phyloP scores from a whole-genome alignment of 2,888 invertebrate genomes.

The Rhagonycha fulva region DNA sequence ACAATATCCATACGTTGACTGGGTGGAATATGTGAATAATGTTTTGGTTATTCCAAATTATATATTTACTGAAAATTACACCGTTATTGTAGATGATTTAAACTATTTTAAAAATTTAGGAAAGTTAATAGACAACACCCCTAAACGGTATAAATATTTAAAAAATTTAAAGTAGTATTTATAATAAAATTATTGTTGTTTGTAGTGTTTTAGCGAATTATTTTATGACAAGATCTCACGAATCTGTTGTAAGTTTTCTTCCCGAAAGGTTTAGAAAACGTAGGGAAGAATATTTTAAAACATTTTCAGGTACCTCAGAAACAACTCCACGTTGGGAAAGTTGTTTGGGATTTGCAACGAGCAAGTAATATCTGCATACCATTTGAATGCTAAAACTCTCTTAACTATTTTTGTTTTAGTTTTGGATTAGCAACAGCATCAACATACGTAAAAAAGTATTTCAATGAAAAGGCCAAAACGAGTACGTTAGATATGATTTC shows the following conservation, averaged over 20 bases:
- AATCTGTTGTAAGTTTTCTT: background rate
- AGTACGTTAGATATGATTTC: constrained; percentile 86
- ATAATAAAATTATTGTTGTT: background rate
- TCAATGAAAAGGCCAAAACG: constrained; percentile 80
- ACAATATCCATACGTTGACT: constrained; percentile 77
- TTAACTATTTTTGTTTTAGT: constrained; percentile 48
- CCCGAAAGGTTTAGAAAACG: background rate
- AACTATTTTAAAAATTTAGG: constrained; percentile 76
- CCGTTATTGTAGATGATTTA: constrained; percentile 84
- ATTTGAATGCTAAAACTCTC: background rate
- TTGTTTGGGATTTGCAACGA: background rate
- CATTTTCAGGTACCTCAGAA: background rate
- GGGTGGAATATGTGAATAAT: constrained; percentile 83
- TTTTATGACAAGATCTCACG: background rate
- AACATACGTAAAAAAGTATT: constrained; percentile 79
- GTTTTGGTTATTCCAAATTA: constrained; percentile 68
- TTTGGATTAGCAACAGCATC: constrained; percentile 73
- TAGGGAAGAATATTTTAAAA: background rate
- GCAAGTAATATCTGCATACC: background rate
- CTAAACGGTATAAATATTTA: constrained; percentile 53
- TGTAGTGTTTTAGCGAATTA: background rate
- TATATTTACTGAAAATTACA: constrained; percentile 68
- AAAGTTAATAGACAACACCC: constrained; percentile 58
- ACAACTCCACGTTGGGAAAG: background rate
- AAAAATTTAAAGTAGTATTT: background rate